Conservation (phyloP, 2,113 vertebrate species). For the Sebastes fasciatus region DNA sequence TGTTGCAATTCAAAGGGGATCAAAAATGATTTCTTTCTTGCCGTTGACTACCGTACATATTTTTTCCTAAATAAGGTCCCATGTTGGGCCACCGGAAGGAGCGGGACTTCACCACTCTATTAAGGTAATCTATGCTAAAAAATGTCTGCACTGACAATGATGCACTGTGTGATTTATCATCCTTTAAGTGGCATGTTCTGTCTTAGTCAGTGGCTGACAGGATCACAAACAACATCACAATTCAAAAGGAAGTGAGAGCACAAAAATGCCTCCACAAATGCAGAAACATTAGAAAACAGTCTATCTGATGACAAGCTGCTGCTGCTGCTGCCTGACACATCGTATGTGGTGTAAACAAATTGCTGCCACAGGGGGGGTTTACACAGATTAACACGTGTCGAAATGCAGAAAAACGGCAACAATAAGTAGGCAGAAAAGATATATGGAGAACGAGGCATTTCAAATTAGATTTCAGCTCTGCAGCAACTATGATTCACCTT, state of each 20-base stretch:
- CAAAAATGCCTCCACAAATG: background rate
- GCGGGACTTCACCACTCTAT: too few species aligned
- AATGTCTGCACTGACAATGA: background rate
- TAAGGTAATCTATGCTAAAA: background rate
- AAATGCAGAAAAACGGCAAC: background rate
- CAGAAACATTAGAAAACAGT: background rate
- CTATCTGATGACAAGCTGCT: background rate
- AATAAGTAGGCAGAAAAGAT: background rate
- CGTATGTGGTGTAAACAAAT: background rate
- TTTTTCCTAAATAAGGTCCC: too few species aligned
- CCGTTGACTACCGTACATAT: too few species aligned
- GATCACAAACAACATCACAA: background rate
- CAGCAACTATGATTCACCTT: background rate
- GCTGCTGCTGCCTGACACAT: background rate
- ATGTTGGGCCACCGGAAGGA: too few species aligned
- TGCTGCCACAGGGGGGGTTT: background rate
- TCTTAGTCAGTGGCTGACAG: background rate
- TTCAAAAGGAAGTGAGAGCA: background rate
- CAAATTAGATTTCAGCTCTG: background rate
- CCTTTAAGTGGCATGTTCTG: background rate
- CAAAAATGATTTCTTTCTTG: too few species aligned
- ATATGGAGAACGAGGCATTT: background rate
- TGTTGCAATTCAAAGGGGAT: too few species aligned
- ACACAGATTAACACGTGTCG: background rate
- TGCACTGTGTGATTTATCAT: background rate